Percentiles rank a stretch among this genome's conserved stretches.
Conservation (phyloP, 1,140 invertebrate species). For the Aphidius gifuensis region DNA sequence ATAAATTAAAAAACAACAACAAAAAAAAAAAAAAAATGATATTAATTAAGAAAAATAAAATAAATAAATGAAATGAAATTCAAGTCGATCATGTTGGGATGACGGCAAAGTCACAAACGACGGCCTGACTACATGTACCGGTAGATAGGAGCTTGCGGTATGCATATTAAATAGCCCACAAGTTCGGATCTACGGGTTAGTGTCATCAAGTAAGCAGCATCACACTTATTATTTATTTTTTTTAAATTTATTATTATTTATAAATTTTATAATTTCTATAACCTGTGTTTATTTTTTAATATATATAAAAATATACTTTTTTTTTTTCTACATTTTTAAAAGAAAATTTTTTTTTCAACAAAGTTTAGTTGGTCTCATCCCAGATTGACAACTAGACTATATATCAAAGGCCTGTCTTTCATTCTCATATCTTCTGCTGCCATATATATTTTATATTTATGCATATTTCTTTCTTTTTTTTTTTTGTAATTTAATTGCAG, state of each 20-base stretch:
- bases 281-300: too few species aligned
- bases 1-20: too few species aligned
- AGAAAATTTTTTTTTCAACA: neutral
- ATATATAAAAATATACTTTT: neutral
- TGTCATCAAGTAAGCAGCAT: slow-evolving; percentile 54
- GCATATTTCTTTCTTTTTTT: too few species aligned
- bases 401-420: neutral
- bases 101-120: slow-evolving; percentile 49
- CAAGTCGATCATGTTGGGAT: slow-evolving; percentile 39
- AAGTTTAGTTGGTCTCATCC: too few species aligned
- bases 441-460: neutral
- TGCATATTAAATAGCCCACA: slow-evolving; percentile 58
- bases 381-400: slow-evolving; percentile 14
- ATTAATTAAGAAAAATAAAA: neutral
- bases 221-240: neutral
- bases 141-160: slow-evolving; percentile 58
- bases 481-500: too few species aligned
- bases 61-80: slow-evolving; percentile 10
- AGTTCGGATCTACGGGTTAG: slow-evolving; percentile 59
- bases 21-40: too few species aligned
- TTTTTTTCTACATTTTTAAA: neutral
- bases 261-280: too few species aligned
- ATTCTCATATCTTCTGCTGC: neutral
- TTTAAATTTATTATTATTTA: too few species aligned
- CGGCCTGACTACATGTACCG: slow-evolving; percentile 58